Evolutionary conservation across 1,140 invertebrate genomes (phyloP).

Genomic region (Atta texana): DNA sequence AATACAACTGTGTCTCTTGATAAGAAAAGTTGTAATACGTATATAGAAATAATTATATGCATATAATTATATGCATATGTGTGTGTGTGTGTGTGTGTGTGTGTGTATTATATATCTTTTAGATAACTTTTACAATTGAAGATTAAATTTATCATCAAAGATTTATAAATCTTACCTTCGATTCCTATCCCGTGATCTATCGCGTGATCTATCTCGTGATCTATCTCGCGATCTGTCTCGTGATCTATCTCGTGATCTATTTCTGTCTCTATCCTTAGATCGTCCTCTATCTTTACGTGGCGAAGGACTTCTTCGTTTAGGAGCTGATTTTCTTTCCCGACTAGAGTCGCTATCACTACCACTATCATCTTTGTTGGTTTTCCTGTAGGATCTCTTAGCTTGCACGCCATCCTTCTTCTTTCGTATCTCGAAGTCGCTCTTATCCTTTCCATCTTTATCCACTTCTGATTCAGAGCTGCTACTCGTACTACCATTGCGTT

Average conservation of each 20-base stretch:
- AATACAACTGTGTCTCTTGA: neutral
- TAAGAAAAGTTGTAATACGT: neutral
- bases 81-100: neutral
- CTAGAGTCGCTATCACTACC: slow-evolving; percentile 87
- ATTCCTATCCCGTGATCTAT: slow-evolving; percentile 77
- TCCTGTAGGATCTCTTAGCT: slow-evolving; percentile 93
- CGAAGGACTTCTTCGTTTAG: slow-evolving; percentile 81
- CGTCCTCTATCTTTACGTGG: slow-evolving; percentile 83
- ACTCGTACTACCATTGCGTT: slow-evolving; percentile 80
- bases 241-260: slow-evolving; percentile 79
- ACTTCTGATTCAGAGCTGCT: slow-evolving; percentile 83
- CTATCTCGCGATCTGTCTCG: slow-evolving; percentile 77
- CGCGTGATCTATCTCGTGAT: slow-evolving; percentile 78
- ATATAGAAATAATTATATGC: neutral
- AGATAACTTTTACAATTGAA: neutral
- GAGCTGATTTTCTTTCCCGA: slow-evolving; percentile 81
- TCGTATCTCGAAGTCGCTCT: slow-evolving; percentile 90
- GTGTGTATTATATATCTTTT: neutral
- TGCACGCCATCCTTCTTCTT: slow-evolving; percentile 93
- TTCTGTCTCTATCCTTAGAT: slow-evolving; percentile 79
- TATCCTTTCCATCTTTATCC: slow-evolving; percentile 86
- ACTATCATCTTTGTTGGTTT: slow-evolving; percentile 93
- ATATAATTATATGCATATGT: too few species aligned
- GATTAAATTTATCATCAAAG: neutral
- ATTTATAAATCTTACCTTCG: slow-evolving; percentile 68